These are phyloP conservation scores for Musca vetustissima DNA, from an alignment of 1,140 invertebrate species.

Conservation along the genomic window DNA sequence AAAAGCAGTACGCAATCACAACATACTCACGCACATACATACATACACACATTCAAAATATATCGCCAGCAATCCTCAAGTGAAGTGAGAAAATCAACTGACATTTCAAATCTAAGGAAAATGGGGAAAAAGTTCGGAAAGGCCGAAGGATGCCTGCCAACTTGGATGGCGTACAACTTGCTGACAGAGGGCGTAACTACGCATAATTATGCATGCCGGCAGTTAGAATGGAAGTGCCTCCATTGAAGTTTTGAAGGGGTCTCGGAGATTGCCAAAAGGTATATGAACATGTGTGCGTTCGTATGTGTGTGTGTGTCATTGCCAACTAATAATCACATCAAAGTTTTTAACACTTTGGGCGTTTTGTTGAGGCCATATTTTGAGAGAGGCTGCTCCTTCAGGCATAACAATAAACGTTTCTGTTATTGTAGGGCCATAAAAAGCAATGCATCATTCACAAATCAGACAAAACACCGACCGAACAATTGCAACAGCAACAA, in stretches of 20 bases:
- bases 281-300: too few relatives aligned
- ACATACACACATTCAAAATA: too few relatives aligned
- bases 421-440: not conserved
- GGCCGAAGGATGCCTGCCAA: too few relatives aligned
- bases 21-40: too few relatives aligned
- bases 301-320: too few relatives aligned
- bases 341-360: not conserved
- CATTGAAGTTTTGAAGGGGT: not conserved
- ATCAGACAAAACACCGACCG: not conserved
- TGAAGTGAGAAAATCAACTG: too few relatives aligned
- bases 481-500: not conserved
- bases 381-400: not conserved
- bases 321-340: not conserved
- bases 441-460: constrained; percentile 13
- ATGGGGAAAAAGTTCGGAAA: not conserved
- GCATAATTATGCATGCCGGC: constrained; percentile 50
- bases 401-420: not conserved
- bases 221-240: not conserved
- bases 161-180: constrained; percentile 9
- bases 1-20: too few relatives aligned
- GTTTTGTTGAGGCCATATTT: too few relatives aligned
- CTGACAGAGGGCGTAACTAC: constrained; percentile 50
- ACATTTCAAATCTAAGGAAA: too few relatives aligned
- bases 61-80: too few relatives aligned
- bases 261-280: too few relatives aligned